phyloP scores from a whole-genome alignment of 2,888 invertebrate species.

The Tethea ocularis region DNA sequence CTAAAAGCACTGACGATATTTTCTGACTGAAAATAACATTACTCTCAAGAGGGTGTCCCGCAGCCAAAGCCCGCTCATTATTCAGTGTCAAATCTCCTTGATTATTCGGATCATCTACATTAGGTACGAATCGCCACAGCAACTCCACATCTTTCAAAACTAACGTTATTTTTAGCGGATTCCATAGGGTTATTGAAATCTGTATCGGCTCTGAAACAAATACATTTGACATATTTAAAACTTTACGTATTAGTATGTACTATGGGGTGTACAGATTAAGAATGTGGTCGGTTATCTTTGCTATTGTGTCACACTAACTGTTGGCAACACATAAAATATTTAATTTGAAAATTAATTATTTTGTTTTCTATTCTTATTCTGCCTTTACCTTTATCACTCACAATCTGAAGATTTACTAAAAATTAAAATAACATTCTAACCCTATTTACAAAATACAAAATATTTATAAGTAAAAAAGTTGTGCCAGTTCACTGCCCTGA shows the following conservation, averaged over 20 bases:
- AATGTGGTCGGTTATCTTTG: no score
- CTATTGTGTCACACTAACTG: no score
- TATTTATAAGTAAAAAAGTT: no score
- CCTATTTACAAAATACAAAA: no score
- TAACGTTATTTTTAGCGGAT: conserved; percentile 89
- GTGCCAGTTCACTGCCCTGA: no score
- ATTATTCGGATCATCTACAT: conserved; percentile 44
- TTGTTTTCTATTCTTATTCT: no score
- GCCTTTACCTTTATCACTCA: no score
- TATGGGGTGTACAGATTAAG: no score
- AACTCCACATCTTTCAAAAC: conserved; percentile 88
- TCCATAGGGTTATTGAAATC: conserved; percentile 89
- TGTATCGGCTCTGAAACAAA: conserved; percentile 89
- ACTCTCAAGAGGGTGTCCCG: conserved; percentile 55
- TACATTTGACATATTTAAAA: conserved; percentile 18
- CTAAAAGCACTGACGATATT: conserved; percentile 81
- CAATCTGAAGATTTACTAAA: no score
- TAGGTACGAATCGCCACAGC: conserved; percentile 86
- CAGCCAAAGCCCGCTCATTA: conserved; percentile 63
- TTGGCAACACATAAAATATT: no score
- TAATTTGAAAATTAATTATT: no score
- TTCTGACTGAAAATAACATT: conserved; percentile 83
- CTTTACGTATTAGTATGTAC: not conserved
- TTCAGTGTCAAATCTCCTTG: conserved; percentile 44
- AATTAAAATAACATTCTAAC: no score